A percentile compares a stretch with the other conserved stretches of the same genome.
These are phyloP conservation scores for Ochotona princeps DNA, from an alignment of 2,113 vertebrate species.

Conservation along the genomic window DNA sequence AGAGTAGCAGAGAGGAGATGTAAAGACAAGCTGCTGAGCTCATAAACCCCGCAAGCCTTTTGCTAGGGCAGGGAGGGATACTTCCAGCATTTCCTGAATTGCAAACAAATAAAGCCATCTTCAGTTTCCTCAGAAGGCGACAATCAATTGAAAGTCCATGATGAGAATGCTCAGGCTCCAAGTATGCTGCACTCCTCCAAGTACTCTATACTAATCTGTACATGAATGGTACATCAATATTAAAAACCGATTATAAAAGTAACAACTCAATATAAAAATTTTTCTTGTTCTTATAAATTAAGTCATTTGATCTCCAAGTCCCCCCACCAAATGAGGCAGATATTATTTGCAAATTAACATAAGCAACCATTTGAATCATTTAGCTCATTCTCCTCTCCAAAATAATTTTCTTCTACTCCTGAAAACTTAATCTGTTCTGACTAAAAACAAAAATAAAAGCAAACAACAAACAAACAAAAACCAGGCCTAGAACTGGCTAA, in stretches of 20 bases:
- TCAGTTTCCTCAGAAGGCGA: not conserved
- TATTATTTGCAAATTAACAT: not conserved
- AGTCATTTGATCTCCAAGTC: not conserved
- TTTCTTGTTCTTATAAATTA: constrained; percentile 21
- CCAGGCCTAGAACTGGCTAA: not conserved
- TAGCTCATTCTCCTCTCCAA: not conserved
- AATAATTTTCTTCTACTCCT: constrained; percentile 30
- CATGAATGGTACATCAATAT: not conserved
- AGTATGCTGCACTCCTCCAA: not conserved
- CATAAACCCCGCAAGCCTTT: not conserved
- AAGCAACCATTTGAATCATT: constrained; percentile 44
- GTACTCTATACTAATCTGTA: not conserved
- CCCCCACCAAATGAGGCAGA: constrained; percentile 13
- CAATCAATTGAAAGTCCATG: constrained; percentile 33
- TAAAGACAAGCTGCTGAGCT: not conserved
- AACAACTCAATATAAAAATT: not conserved
- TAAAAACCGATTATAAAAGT: constrained; percentile 4
- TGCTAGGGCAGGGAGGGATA: not conserved
- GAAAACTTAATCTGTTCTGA: constrained; percentile 5
- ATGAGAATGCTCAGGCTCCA: constrained; percentile 33
- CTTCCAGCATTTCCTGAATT: not conserved
- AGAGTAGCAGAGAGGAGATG: constrained; percentile 28
- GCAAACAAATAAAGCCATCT: not conserved
- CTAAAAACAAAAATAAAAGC: not conserved
- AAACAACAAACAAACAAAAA: not conserved